Evolutionary conservation across 1,140 invertebrate genomes (phyloP).

Genomic region (Popillia japonica): DNA sequence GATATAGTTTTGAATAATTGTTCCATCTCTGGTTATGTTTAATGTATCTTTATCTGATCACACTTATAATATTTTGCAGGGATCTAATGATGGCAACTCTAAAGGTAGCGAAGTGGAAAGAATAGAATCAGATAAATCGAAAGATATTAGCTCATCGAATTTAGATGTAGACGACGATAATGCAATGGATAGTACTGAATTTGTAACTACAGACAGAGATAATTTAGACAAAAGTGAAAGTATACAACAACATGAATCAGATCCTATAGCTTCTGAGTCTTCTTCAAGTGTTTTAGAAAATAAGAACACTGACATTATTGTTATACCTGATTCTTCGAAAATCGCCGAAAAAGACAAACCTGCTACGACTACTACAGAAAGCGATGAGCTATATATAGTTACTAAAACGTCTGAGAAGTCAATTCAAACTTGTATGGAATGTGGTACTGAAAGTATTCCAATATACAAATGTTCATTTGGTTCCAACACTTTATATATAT

Average conservation of each 20-base stretch:
- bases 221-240: neutral
- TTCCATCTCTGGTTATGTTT: too few relatives aligned
- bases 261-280: slow-evolving; percentile 3
- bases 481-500: slow-evolving; percentile 56
- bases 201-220: neutral
- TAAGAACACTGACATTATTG: neutral
- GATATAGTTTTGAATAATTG: too few relatives aligned
- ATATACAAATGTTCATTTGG: slow-evolving; percentile 51
- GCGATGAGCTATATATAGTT: slow-evolving; percentile 39
- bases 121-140: neutral
- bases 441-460: slow-evolving; percentile 40
- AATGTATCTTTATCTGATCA: too few relatives aligned
- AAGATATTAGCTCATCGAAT: neutral
- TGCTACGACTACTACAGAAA: neutral
- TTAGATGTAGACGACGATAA: neutral
- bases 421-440: slow-evolving; percentile 40
- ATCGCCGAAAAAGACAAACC: neutral
- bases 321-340: neutral
- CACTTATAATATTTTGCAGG: too few relatives aligned
- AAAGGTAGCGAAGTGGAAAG: neutral
- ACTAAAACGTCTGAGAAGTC: slow-evolving; percentile 20
- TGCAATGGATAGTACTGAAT: slow-evolving; percentile 22
- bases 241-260: neutral
- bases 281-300: slow-evolving; percentile 4
- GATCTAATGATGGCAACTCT: neutral